Conservation (phyloP, 2,797 vertebrate genomes). For the Sebastes paucispinis region DNA sequence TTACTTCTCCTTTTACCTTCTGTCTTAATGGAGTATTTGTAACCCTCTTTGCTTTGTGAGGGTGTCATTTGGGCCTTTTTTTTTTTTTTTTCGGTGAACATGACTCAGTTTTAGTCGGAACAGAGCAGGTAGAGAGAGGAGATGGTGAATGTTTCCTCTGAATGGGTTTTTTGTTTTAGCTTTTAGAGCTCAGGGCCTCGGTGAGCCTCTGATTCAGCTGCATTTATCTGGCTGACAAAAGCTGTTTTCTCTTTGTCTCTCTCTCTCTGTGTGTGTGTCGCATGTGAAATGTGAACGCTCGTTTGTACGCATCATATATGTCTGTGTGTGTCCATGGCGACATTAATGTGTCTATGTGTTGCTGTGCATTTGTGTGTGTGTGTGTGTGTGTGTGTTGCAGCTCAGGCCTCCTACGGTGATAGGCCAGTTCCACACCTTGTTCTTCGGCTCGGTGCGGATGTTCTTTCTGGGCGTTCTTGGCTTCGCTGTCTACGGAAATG, state of each 20-base stretch:
- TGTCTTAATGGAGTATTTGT: not conserved
- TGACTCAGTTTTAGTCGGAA: not conserved
- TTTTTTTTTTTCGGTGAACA: not conserved
- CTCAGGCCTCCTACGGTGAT: conserved; percentile 90
- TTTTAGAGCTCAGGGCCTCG: conserved; percentile 25
- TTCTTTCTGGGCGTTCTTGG: conserved; percentile 91
- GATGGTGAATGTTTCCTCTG: conserved; percentile 25
- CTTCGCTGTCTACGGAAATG: conserved; percentile 90
- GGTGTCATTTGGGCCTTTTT: not conserved
- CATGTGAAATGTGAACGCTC: not conserved
- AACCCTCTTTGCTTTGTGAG: conserved; percentile 1
- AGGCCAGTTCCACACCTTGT: conserved; percentile 92
- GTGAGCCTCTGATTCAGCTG: conserved; percentile 7
- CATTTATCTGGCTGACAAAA: conserved; percentile 55
- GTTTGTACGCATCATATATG: not conserved
- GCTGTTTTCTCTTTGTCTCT: conserved; percentile 39
- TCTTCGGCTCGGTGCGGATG: conserved; percentile 89
- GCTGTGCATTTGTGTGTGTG: not conserved
- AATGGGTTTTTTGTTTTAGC: conserved; percentile 42
- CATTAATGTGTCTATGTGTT: not conserved
- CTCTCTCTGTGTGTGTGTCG: not conserved
- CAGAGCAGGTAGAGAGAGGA: conserved; percentile 2
- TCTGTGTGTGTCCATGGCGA: not conserved
- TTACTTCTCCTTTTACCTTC: not conserved
- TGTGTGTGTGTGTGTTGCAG: conserved; percentile 65